Evolutionary conservation across 2,888 invertebrate species (phyloP), one percentile per base, ranked within the genome.

Genomic region (Dichetophora obliterata): DNA sequence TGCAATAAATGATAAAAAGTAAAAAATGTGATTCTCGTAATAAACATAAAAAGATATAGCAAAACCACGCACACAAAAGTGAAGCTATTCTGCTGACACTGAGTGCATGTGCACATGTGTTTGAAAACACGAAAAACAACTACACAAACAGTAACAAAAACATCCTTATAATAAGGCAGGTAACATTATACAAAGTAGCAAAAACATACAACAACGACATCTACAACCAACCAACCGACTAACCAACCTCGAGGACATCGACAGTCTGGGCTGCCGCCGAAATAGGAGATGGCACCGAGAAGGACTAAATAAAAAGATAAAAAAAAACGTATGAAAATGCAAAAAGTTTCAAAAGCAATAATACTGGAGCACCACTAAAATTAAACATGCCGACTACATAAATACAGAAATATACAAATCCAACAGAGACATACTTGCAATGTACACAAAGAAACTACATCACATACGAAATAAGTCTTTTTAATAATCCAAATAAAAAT

Each of bases 331-430:
- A 22, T 24, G 3, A 4, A 59, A 24, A 59, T 22, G 3, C 9
- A 59, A n/a, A 59, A 59, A 59, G 3, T 59, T 59, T 59, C 59
- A 27, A 59, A 59, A 59, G 22, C 22, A 59, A 59, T 59, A 59
- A 59, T 27, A 27, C 24, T 59, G 27, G 59, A 27, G 59, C 27
- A 59, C 59, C 59, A 59, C 59, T 59, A 11, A 59, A 59, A 59
- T 59, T 59, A 59, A 24, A 24, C 59, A 59, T 59, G 6, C 14
- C 14, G 22, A 14, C 14, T 43, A 43, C 14, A 43, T 43, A 43
- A 43, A 43, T 11, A 43, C 43, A 37, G 2, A 59, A 19, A 59
- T 59, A 9, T 59, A 59, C 57, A 57, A 24, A 57, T 19, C 3
- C 24, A 6, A n/a, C n/a, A 24, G 14, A 24, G 14, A 59, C 3